Conservation (phyloP, 2,888 invertebrate genomes). For the Trichacis sp. region DNA sequence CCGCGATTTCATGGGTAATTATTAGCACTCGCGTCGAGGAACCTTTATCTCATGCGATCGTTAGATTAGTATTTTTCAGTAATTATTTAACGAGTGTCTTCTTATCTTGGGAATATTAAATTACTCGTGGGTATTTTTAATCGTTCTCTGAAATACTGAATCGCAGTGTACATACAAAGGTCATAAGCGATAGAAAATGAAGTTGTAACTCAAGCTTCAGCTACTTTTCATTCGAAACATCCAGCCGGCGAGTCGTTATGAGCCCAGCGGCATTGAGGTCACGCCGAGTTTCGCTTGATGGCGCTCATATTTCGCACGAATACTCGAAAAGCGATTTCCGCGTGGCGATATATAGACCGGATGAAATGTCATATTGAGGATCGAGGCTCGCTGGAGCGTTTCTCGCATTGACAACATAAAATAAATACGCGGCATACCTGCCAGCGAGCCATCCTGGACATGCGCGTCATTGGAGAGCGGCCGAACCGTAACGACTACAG, state of each 20-base stretch:
- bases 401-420: conserved; percentile 47
- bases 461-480: conserved; percentile 62
- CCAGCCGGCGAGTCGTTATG: conserved; percentile 30
- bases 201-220: too few relatives aligned
- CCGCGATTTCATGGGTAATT: too few relatives aligned
- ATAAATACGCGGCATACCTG: conserved; percentile 57
- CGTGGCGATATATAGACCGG: conserved; percentile 29
- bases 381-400: conserved; percentile 35
- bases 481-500: conserved; percentile 61
- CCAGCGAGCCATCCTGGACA: conserved; percentile 46
- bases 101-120: too few relatives aligned
- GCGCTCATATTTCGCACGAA: conserved; percentile 27
- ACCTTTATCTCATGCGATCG: too few relatives aligned
- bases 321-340: conserved; percentile 41
- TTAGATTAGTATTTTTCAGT: too few relatives aligned
- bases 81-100: too few relatives aligned
- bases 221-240: conserved; percentile 35
- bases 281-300: conserved; percentile 8
- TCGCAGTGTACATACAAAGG: too few relatives aligned
- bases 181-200: too few relatives aligned
- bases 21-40: too few relatives aligned
- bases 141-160: too few relatives aligned
- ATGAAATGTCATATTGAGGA: conserved; percentile 35
- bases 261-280: conserved; percentile 18
- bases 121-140: too few relatives aligned